Conservation (phyloP, 2,797 vertebrate species). For the Anniella stebbinsi region DNA sequence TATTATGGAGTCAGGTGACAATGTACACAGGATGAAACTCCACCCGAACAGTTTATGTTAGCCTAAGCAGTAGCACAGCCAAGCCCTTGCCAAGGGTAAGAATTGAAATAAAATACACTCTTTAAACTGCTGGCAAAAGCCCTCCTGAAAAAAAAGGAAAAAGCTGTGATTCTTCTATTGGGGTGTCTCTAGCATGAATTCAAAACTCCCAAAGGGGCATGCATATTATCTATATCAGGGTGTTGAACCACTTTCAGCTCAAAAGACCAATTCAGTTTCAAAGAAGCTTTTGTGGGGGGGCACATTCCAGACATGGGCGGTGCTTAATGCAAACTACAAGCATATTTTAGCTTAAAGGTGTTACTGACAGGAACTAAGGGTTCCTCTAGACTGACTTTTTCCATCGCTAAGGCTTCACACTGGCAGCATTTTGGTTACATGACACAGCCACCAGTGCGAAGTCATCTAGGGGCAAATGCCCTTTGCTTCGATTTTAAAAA, state of each 20-base stretch:
- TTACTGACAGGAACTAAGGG: too few relatives aligned
- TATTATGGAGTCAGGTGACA: not conserved
- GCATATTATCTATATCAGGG: not conserved
- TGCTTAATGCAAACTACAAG: too few relatives aligned
- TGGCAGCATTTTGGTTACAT: too few relatives aligned
- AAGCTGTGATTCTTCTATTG: not conserved
- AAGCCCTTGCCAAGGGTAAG: not conserved
- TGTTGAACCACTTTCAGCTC: too few relatives aligned
- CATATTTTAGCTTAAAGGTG: too few relatives aligned
- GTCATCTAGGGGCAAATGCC: too few relatives aligned
- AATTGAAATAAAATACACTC: not conserved
- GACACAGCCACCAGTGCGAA: too few relatives aligned
- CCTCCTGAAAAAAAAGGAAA: not conserved
- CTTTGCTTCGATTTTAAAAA: too few relatives aligned
- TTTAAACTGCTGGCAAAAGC: not conserved
- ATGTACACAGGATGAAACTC: not conserved
- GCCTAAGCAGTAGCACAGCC: not conserved
- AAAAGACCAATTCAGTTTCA: too few relatives aligned
- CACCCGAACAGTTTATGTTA: not conserved
- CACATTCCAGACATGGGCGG: not conserved
- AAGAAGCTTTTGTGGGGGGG: too few relatives aligned
- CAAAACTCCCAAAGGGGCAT: not conserved
- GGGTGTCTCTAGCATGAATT: not conserved
- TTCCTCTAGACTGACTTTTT: too few relatives aligned
- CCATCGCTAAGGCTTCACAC: too few relatives aligned